phyloP scores from a whole-genome alignment of 2,888 invertebrate genomes.

The Dugesia japonica region DNA sequence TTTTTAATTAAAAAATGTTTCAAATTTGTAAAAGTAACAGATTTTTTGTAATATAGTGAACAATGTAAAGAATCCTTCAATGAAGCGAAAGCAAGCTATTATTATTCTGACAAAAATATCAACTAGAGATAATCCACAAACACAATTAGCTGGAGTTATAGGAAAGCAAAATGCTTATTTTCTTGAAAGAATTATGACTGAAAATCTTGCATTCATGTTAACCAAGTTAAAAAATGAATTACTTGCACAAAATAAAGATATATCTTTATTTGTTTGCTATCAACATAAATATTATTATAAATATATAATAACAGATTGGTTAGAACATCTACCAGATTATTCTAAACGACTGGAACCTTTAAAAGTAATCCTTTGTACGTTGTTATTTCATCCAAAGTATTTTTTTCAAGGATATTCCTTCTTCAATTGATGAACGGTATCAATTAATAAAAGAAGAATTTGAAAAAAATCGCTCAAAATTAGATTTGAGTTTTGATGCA shows the following conservation, averaged over 20 bases:
- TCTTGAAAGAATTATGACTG: constrained; percentile 23
- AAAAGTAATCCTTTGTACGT: no score
- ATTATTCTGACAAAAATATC: neutral
- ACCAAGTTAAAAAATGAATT: neutral
- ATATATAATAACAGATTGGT: constrained; percentile 24
- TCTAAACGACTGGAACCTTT: neutral
- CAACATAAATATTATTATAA: constrained; percentile 16
- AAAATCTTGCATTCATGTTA: constrained; percentile 17
- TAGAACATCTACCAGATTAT: constrained; percentile 28
- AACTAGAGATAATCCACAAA: neutral
- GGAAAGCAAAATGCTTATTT: constrained; percentile 25
- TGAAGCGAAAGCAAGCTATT: neutral
- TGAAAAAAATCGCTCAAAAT: constrained; percentile 7
- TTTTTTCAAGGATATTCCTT: neutral
- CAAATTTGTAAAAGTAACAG: neutral
- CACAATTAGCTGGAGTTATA: neutral
- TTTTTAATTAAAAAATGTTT: neutral
- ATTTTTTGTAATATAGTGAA: no score
- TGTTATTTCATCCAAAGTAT: no score
- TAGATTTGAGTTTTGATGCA: constrained; percentile 7
- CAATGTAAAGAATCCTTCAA: neutral
- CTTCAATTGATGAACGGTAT: neutral
- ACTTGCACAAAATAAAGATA: neutral
- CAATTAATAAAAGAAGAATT: neutral
- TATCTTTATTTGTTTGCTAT: constrained; percentile 17